These are phyloP conservation scores for Ophion slaviceki DNA, from an alignment of 2,888 invertebrate genomes.

Conservation along the genomic window DNA sequence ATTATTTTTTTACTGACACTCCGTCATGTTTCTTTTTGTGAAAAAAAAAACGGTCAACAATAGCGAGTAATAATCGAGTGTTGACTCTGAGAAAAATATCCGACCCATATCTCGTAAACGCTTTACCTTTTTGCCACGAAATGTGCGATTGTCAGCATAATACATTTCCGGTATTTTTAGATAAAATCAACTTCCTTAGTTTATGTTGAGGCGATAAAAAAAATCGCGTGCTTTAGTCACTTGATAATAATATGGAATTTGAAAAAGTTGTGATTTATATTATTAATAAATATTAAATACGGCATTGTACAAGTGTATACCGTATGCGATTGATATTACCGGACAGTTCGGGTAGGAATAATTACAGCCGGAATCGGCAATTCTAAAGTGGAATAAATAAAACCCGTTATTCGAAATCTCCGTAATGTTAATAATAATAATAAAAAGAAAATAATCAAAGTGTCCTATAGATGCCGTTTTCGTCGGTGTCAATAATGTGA, in stretches of 20 bases:
- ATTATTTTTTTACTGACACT: not conserved
- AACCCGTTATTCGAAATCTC: conserved; percentile 52
- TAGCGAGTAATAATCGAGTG: conserved; percentile 26
- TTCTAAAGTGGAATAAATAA: conserved; percentile 37
- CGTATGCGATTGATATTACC: conserved; percentile 20
- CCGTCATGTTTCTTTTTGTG: not conserved
- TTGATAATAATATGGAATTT: not conserved
- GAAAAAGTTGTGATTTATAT: not conserved
- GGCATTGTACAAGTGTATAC: not conserved
- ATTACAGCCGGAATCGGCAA: conserved; percentile 11
- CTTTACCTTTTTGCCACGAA: conserved; percentile 53
- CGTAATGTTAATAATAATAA: conserved; percentile 19
- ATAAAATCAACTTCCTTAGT: not conserved
- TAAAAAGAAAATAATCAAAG: conserved; percentile 35
- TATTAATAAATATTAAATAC: not conserved
- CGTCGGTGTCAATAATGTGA: conserved; percentile 69
- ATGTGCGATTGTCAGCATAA: conserved; percentile 33
- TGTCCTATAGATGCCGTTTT: conserved; percentile 28
- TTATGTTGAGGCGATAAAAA: conserved; percentile 15
- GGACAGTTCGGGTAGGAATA: conserved; percentile 8
- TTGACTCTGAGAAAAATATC: conserved; percentile 12
- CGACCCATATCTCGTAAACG: conserved; percentile 1
- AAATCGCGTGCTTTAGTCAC: conserved; percentile 1
- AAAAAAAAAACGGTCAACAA: conserved; percentile 22
- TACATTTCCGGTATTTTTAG: conserved; percentile 38